These are phyloP conservation scores for Microctonus aethiopoides DNA, from an alignment of 2,888 invertebrate species.

Conservation along the genomic window DNA sequence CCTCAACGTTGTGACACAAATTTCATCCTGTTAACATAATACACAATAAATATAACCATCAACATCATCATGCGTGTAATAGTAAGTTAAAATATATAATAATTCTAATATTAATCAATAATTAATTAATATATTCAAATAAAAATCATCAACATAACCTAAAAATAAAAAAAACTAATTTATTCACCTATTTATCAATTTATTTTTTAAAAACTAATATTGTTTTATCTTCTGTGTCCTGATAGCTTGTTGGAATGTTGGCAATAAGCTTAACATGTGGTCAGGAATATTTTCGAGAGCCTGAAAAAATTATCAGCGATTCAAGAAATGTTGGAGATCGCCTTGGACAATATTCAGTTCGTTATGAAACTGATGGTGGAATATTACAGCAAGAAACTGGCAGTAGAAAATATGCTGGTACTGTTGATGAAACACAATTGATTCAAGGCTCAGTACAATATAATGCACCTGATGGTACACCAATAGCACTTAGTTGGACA, in stretches of 20 bases:
- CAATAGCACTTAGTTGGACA: constrained; percentile 64
- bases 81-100: constrained; percentile 9
- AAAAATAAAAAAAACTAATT: too few species aligned
- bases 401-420: constrained; percentile 62
- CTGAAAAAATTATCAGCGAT: constrained; percentile 59
- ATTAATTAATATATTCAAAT: too few species aligned
- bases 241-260: constrained; percentile 52
- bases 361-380: constrained; percentile 64
- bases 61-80: background rate
- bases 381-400: constrained; percentile 61
- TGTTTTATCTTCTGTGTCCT: background rate
- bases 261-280: constrained; percentile 43
- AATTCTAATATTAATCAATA: background rate
- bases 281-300: constrained; percentile 60
- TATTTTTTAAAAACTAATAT: too few species aligned
- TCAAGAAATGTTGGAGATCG: constrained; percentile 58
- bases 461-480: constrained; percentile 64
- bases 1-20: background rate
- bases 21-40: background rate
- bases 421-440: constrained; percentile 60
- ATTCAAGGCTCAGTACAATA: constrained; percentile 65
- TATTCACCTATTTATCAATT: too few species aligned
- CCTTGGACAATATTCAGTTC: constrained; percentile 60
- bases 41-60: background rate
- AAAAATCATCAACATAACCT: too few species aligned